Percentiles rank a stretch among this genome's conserved stretches.
Evolutionary conservation across 1,140 invertebrate species (phyloP).

Genomic region (Ips nitidus): DNA sequence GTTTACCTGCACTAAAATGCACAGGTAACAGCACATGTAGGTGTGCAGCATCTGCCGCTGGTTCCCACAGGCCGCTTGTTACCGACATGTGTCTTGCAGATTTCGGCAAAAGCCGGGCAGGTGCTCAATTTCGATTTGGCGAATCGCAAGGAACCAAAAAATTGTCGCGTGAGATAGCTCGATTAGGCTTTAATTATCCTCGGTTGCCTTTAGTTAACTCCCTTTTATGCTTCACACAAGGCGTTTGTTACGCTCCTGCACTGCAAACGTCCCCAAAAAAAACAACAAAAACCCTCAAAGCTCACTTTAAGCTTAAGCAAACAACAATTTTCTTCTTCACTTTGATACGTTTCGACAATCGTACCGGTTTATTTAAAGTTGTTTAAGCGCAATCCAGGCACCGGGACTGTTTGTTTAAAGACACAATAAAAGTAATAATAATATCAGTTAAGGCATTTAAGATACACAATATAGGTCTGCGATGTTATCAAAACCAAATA

Average conservation of each 20-base stretch:
- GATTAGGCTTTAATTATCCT: constrained; percentile 37
- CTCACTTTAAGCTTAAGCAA: too few relatives aligned
- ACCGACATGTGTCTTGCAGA: constrained; percentile 38
- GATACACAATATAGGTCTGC: constrained; percentile 26
- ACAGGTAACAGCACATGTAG: constrained; percentile 33
- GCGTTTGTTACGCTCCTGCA: not conserved
- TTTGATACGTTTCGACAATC: too few relatives aligned
- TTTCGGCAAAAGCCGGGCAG: constrained; percentile 30
- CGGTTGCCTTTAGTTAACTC: constrained; percentile 9
- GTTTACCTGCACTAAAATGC: constrained; percentile 35
- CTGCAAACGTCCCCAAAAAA: too few relatives aligned
- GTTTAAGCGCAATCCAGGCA: not conserved
- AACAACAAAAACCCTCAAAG: too few relatives aligned
- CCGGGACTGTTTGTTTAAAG: constrained; percentile 10
- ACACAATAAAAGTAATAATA: constrained; percentile 14
- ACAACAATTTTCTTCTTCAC: too few relatives aligned
- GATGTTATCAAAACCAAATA: constrained; percentile 39
- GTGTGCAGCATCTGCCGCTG: constrained; percentile 36
- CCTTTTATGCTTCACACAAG: not conserved
- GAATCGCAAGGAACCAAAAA: constrained; percentile 26
- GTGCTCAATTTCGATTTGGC: constrained; percentile 31
- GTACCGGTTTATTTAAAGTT: too few relatives aligned
- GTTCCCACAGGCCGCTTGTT: constrained; percentile 33
- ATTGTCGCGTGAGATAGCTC: constrained; percentile 35
- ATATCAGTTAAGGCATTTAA: constrained; percentile 15